These are phyloP conservation scores for Chrysochloris asiatica DNA, from an alignment of 2,113 vertebrate species.

Conservation along the genomic window DNA sequence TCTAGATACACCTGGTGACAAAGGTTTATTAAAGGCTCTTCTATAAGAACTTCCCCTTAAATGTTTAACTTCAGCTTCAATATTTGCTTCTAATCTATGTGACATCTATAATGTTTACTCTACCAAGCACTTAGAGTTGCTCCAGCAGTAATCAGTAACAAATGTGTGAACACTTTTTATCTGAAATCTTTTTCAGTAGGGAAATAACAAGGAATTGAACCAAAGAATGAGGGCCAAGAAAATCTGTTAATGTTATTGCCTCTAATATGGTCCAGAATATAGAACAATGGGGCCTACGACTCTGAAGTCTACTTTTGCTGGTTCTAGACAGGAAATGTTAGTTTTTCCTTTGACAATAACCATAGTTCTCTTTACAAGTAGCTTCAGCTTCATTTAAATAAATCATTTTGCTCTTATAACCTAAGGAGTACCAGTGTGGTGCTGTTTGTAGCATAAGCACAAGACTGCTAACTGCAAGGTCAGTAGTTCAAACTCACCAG, in stretches of 20 bases:
- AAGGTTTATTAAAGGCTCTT: not conserved
- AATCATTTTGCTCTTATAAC: not conserved
- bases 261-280: not conserved
- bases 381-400: constrained; percentile 5
- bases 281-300: not conserved
- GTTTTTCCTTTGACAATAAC: not conserved
- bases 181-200: constrained; percentile 42
- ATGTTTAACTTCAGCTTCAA: constrained; percentile 24
- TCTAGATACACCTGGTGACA: not conserved
- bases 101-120: constrained; percentile 1
- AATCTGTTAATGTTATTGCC: not conserved
- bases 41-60: not conserved
- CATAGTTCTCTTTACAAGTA: not conserved
- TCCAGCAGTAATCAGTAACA: not conserved
- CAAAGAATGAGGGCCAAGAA: not conserved
- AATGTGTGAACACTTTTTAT: not conserved
- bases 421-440: too few relatives aligned
- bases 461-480: too few relatives aligned
- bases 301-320: not conserved
- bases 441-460: too few relatives aligned
- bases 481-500: too few relatives aligned
- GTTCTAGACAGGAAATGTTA: not conserved
- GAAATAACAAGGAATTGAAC: constrained; percentile 12
- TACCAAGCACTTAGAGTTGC: not conserved
- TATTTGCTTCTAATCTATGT: constrained; percentile 23